Evolutionary conservation across 2,113 vertebrate species (phyloP), one percentile per base, ranked within the genome.

Genomic region (Apeltes quadracus): DNA sequence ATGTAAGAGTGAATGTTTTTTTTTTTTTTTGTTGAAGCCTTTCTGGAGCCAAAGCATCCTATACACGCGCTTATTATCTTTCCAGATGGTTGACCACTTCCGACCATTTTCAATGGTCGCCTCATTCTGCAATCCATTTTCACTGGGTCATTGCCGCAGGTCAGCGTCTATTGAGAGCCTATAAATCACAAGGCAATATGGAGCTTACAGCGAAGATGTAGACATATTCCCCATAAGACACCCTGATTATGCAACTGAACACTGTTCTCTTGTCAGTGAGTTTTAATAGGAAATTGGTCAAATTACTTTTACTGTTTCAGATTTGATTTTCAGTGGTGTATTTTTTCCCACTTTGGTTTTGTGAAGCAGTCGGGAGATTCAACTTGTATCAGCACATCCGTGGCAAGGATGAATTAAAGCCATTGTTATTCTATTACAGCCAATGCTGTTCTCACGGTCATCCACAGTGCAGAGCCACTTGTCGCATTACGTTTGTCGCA

Each of bases 81-180:
- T 91, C 81, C 81, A 84, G 79, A 79, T 82, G 87, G 87, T 70
- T 87, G 84, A 84, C 25, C 79, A 72, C 84, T 76, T 80, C 58
- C 67, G 63, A 76, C 69, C 58, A 59, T 86, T 89, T 85, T 87
- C 78, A 79, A 66, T 78, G 75, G 48, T 75, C 46, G 72, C 54
- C 62, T 81, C 69, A 83, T 87, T 88, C 72, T 76, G 67, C 67
- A 50, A 62, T 83, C 65, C 69, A 81, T 89, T 87, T 86, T 81
- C 84, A 61, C 50, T 34, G 75, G 68, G 81, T 84, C 77, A 79
- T 11, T 61, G 81, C 89, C 9, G 59, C 8, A 34, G 85, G 77
- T 83, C 72, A 83, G 61, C 13, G 77, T 54, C 79, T 77, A 66
- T 74, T 87, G 76, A 86, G 58, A 27, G 56, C 36, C 72, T 61